These are phyloP conservation scores for Brachyalestes nurse DNA, from an alignment of 2,797 vertebrate genomes.

Conservation along the genomic window DNA sequence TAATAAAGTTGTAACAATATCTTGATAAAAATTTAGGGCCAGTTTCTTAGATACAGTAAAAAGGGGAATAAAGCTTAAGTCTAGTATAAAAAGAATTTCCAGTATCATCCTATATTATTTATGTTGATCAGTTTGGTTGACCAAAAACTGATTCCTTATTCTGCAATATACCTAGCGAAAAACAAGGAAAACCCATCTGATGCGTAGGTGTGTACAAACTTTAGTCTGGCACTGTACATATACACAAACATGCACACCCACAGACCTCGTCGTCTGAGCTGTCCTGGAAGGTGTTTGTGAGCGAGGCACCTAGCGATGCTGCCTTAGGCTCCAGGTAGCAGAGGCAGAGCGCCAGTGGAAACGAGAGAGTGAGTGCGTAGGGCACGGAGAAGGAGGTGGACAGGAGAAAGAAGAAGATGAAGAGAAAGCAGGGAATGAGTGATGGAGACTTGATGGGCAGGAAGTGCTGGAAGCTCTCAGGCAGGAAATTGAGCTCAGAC, in stretches of 20 bases:
- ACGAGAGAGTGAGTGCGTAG: constrained; percentile 97
- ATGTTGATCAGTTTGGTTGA: no score
- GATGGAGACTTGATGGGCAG: constrained; percentile 94
- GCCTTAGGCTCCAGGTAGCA: constrained; percentile 99
- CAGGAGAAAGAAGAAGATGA: constrained; percentile 98
- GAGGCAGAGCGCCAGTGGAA: constrained; percentile 98
- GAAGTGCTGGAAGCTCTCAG: constrained; percentile 90
- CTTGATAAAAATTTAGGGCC: no score
- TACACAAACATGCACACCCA: constrained; percentile 40
- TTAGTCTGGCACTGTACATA: neutral
- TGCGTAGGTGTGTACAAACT: neutral
- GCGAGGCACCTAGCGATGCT: constrained; percentile 94
- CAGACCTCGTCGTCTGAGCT: constrained; percentile 99
- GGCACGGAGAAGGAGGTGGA: constrained; percentile 98
- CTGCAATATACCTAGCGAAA: neutral
- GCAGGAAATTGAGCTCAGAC: constrained; percentile 90
- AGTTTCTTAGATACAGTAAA: no score
- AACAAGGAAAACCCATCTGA: neutral
- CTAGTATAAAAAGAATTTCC: no score
- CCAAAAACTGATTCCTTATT: no score
- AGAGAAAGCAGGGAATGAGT: constrained; percentile 97
- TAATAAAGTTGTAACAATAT: no score
- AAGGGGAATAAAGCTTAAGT: no score
- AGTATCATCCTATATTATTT: no score
- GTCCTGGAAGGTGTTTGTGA: constrained; percentile 98